Evolutionary conservation across 2,113 vertebrate genomes (phyloP), one percentile per base, ranked within the genome.

Genomic region (Herpailurus yagouaroundi): DNA sequence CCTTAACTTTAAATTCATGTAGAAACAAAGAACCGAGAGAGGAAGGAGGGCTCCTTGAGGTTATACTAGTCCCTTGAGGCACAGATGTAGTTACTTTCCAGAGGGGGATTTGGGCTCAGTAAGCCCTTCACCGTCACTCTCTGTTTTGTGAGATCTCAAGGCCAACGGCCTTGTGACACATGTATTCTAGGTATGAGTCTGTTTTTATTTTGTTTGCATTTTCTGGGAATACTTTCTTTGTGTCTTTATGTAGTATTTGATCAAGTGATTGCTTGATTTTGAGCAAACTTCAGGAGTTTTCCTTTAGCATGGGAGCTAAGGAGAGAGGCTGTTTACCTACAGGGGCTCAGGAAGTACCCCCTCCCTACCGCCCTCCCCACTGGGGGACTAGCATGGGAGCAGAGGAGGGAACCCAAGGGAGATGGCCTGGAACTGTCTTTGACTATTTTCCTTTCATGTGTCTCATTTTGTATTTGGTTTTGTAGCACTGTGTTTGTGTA

Each of bases 181-280:
- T 1, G 25, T 60, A 45, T 89, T 23, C 38, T 64, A 86, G 82
- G 92, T n/a, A 88, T 6, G 33, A 50, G 6, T 60, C 15, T 92
- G 33, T 71, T 91, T 95, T 92, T 19, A 77, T 81, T 93, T 86
- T 87, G 48, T 41, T 95, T 95, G 18, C n/a, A 64, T 79, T 94
- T 93, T 96, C 50, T 92, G n/a, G 38, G 90, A 95, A 36, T 85
- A 92, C 89, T 94, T 76, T 9, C 9, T 91, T 81, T 52, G 48
- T 63, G 66, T 25, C 89, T 23, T 25, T 73, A 8, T 71, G 31
- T 80, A 80, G 36, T 33, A 87, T 88, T 92, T 90, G 83, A 31
- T 45, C 7, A 77, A 74, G 14, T 74, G 88, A 69, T 73, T 83
- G 93, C 73, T 87, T 57, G 66, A 74, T 94, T 94, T 89, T 68